These are phyloP conservation scores for Lepus townsendii DNA, from an alignment of 2,797 vertebrate species.

Conservation along the genomic window DNA sequence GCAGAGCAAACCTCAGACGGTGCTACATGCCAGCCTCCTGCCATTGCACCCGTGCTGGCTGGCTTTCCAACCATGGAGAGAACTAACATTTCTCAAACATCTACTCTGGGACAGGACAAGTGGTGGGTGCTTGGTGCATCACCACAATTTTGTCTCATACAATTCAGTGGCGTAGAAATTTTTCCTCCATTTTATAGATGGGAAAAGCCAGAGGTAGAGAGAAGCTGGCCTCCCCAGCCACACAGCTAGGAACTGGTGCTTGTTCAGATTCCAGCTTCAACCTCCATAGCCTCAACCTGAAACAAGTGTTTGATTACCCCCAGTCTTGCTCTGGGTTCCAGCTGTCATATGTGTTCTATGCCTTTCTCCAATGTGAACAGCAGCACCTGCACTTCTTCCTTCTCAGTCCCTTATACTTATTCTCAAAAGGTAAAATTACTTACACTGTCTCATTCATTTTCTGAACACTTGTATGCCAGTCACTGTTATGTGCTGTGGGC, in stretches of 20 bases:
- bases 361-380: not conserved
- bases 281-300: not conserved
- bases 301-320: not conserved
- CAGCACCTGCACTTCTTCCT: not conserved
- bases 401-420: not conserved
- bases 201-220: not conserved
- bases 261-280: not conserved
- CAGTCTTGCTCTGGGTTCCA: not conserved
- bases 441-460: not conserved
- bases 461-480: not conserved
- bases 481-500: not conserved
- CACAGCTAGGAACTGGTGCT: not conserved
- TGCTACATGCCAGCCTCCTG: not conserved
- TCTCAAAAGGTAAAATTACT: not conserved
- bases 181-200: not conserved
- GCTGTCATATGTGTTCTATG: accelerated
- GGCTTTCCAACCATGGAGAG: not conserved
- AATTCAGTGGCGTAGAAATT: not conserved
- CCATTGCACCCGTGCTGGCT: not conserved
- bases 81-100: not conserved
- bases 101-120: no score
- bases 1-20: not conserved
- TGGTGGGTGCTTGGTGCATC: not conserved
- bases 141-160: not conserved
- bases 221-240: not conserved